A percentile compares a stretch with the other conserved stretches of the same genome.
Evolutionary conservation across 2,113 vertebrate genomes (phyloP).

Genomic region (Herpailurus yagouaroundi): DNA sequence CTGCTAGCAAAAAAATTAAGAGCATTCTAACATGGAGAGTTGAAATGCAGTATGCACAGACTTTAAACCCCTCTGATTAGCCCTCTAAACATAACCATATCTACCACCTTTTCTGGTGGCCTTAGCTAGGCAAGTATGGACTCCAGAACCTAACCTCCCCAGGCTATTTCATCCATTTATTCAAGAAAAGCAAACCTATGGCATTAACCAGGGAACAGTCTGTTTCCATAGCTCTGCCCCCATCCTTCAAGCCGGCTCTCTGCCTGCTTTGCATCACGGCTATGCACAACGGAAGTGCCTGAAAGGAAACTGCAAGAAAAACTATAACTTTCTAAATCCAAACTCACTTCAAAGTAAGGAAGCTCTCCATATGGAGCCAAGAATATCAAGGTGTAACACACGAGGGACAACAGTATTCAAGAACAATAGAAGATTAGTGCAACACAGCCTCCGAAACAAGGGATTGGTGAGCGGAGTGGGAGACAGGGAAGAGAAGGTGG

Average conservation of each 20-base stretch:
- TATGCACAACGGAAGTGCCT: neutral
- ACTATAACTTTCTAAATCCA: constrained; percentile 29
- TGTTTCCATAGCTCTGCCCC: neutral
- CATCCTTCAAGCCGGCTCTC: neutral
- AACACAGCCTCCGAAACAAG: neutral
- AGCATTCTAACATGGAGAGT: neutral
- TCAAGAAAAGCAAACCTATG: constrained; percentile 13
- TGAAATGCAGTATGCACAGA: neutral
- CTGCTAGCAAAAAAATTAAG: neutral
- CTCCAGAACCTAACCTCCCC: neutral
- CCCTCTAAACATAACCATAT: constrained; percentile 8
- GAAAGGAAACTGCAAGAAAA: constrained; percentile 65
- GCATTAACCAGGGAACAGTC: neutral
- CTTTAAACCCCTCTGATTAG: constrained; percentile 42
- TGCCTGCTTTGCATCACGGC: neutral
- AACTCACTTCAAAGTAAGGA: constrained; percentile 61
- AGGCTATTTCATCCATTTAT: constrained; percentile 3
- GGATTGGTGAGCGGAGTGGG: neutral
- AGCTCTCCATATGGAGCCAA: constrained; percentile 25
- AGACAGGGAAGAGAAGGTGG: neutral
- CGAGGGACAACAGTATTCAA: constrained; percentile 26
- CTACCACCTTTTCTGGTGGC: neutral
- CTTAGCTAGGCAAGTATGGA: neutral
- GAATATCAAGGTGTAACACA: neutral
- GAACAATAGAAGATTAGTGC: neutral